Evolutionary conservation across 2,888 invertebrate genomes (phyloP).

Genomic region (Clanis bilineata): DNA sequence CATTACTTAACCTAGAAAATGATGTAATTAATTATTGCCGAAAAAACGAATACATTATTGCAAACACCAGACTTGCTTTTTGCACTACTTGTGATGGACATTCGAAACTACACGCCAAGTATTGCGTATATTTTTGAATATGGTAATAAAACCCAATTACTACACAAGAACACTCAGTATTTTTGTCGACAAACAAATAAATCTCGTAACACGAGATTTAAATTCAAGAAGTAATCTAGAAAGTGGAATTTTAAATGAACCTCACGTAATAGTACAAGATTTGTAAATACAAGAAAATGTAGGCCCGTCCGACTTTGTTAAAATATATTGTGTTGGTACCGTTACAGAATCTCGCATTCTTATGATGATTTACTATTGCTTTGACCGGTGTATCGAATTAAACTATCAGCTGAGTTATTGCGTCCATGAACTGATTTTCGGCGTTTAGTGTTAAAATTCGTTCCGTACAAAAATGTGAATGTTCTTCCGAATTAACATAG

Average conservation of each 20-base stretch:
- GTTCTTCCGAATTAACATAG: constrained; percentile 52
- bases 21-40: background rate
- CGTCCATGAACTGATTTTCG: constrained; percentile 47
- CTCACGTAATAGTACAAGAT: constrained; percentile 39
- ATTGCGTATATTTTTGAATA: background rate
- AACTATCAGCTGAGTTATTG: constrained; percentile 31
- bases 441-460: constrained; percentile 47
- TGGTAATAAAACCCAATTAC: constrained; percentile 9
- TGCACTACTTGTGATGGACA: background rate
- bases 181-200: constrained; percentile 28
- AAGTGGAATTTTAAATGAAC: constrained; percentile 43
- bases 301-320: constrained; percentile 15
- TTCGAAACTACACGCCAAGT: background rate
- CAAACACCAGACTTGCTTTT: background rate
- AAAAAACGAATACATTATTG: background rate
- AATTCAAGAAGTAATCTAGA: constrained; percentile 60
- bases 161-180: constrained; percentile 13
- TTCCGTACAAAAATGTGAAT: constrained; percentile 45
- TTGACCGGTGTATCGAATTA: constrained; percentile 37
- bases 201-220: constrained; percentile 53
- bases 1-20: background rate
- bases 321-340: constrained; percentile 11
- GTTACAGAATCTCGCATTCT: constrained; percentile 23
- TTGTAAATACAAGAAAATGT: constrained; percentile 21
- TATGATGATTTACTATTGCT: constrained; percentile 33